Evolutionary conservation across 2,797 vertebrate genomes (phyloP), one percentile per base, ranked within the genome.

Genomic region (Meriones psammophilus): DNA sequence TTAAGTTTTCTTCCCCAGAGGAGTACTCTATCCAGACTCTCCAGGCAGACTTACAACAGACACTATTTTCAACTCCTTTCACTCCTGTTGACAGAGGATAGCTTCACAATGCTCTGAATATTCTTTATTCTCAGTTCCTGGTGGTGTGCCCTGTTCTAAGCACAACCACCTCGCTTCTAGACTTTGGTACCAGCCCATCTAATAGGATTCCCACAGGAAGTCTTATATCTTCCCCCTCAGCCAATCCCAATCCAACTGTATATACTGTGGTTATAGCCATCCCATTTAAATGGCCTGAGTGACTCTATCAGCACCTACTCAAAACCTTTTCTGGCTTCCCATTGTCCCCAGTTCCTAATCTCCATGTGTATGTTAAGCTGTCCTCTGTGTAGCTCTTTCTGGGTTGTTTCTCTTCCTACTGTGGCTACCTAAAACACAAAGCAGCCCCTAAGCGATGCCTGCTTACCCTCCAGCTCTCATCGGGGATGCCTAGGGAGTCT

Each of bases 141-240:
- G 28, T 4, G 1, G 20, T 24, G 7, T 2, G 17, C 8, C 12
- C 17, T 1, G 4, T 56, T 54, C 20, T 14, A n/a, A 42, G 68
- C 56, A 54, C 5, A 2, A 0, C 0, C 26, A 10, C 17, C 68
- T 76, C 22, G 24, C 12, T 36, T 30, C 18, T 8, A 15, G 17
- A 24, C 50, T 6, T 36, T 5, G 14, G 66, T 5, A 8, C 6
- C 26, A 8, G 69, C 4, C 33, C 46, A 15, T 42, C 30, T 18
- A 64, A 36, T 9, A 42, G 24, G 18, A 89, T 8, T 80, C 24
- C 13, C 26, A 71, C 30, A 24, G 50, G 58, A 93, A 58, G 73
- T 33, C 36, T 10, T 17, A 0, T 22, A 18, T 78, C 54, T 71
- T 73, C 22, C 28, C 42, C 86, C 54, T n/a, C 6, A 28, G 60